These are phyloP conservation scores for Listrodromus nycthemerus DNA, from an alignment of 2,888 invertebrate genomes.

Conservation along the genomic window DNA sequence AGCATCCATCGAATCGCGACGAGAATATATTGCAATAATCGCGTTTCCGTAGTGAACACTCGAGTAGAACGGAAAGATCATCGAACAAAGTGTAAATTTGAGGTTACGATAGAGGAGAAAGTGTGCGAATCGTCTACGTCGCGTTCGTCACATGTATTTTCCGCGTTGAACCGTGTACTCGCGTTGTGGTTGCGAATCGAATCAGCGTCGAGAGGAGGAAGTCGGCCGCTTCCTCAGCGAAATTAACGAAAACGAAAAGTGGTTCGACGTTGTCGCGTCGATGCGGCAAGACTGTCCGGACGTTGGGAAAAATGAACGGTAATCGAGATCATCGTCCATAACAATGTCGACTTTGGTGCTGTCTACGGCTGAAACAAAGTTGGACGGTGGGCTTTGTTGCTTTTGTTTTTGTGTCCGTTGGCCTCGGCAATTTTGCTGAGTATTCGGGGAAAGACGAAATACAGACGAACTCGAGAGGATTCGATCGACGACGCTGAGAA, in stretches of 20 bases:
- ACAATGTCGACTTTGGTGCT: conserved; percentile 21
- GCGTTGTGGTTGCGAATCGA: conserved; percentile 48
- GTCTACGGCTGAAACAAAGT: conserved; percentile 6
- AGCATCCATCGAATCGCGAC: background rate
- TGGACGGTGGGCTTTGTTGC: conserved; percentile 36
- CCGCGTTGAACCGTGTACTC: background rate
- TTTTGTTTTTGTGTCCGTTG: conserved; percentile 33
- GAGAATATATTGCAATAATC: too few relatives aligned
- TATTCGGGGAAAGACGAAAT: background rate
- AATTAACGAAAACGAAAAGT: conserved; percentile 41
- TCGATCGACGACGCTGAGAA: background rate
- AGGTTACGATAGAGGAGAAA: too few relatives aligned
- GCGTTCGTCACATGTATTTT: background rate
- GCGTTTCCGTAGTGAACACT: too few relatives aligned
- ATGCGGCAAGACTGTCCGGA: conserved; percentile 14
- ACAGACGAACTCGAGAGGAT: background rate
- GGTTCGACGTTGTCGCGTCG: conserved; percentile 60
- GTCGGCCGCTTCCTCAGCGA: background rate
- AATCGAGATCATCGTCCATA: conserved; percentile 4
- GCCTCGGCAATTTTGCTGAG: conserved; percentile 31
- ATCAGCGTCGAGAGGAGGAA: conserved; percentile 41
- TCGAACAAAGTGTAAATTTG: background rate
- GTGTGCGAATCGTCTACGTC: background rate
- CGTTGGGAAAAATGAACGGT: background rate
- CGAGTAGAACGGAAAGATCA: background rate